phyloP scores from a whole-genome alignment of 2,113 vertebrate genomes.

The Neodon shergylaensis region DNA sequence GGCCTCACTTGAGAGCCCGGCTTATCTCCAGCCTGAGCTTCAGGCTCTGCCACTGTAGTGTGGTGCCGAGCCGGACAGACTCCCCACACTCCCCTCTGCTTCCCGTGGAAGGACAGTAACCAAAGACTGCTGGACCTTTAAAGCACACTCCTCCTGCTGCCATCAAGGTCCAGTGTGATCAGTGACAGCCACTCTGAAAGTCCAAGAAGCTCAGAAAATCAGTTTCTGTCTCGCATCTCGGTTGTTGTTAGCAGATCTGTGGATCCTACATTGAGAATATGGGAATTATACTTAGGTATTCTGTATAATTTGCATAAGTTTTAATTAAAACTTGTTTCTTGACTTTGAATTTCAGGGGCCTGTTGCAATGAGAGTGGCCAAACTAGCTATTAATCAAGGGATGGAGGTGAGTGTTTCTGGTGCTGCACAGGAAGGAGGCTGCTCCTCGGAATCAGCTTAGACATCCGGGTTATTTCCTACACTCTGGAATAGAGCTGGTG shows the following conservation, averaged over 20 bases:
- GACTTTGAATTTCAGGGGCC: conserved; percentile 90
- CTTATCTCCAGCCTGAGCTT: background rate
- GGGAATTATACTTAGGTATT: background rate
- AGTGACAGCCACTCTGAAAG: background rate
- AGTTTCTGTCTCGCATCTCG: background rate
- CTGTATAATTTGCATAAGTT: background rate
- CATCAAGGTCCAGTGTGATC: accelerated
- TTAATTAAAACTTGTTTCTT: conserved; percentile 33
- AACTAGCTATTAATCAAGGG: conserved; percentile 97
- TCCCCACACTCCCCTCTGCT: background rate
- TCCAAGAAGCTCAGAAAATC: background rate
- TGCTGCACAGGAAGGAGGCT: background rate
- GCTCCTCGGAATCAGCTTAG: background rate
- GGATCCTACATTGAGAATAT: background rate
- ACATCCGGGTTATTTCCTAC: background rate
- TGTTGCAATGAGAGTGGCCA: conserved; percentile 97
- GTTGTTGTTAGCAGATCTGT: background rate
- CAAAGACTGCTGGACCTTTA: background rate
- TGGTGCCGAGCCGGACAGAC: background rate
- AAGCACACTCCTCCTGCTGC: accelerated
- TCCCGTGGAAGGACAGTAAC: background rate
- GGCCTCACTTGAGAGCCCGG: background rate
- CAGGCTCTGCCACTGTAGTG: accelerated
- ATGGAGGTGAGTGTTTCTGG: conserved; percentile 91
- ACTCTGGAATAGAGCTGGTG: background rate